Evolutionary conservation across 30 jellyfish, hydroid and myxozoan species (phyloP).

Genomic region (Nemopilema nomurai): DNA sequence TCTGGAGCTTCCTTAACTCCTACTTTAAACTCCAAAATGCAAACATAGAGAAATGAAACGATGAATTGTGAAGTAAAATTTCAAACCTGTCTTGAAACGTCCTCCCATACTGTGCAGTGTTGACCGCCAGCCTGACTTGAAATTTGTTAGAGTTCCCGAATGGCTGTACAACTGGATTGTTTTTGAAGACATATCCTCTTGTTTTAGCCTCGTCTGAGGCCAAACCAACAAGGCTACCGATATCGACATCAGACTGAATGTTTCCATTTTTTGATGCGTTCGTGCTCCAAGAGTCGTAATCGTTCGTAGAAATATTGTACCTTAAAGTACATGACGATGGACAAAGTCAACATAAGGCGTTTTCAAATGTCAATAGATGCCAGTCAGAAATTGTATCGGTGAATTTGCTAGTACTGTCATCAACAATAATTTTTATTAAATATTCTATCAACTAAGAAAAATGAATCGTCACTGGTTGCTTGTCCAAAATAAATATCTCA

Average conservation of each 20-base stretch:
- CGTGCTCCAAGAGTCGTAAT: conserved; percentile 68
- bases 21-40: no score
- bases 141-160: conserved; percentile 52
- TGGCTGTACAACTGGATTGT: conserved; percentile 87
- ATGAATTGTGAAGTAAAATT: no score
- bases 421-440: no score
- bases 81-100: conserved; percentile 93
- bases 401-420: no score
- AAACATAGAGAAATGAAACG: no score
- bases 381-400: no score
- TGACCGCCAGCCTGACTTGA: conserved; percentile 82
- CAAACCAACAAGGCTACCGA: conserved; percentile 78
- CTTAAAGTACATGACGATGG: conserved; percentile 2
- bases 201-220: conserved; percentile 62
- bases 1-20: no score
- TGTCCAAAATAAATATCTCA: no score
- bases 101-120: conserved; percentile 97
- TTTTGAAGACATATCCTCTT: conserved; percentile 83
- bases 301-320: conserved; percentile 72
- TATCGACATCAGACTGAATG: conserved; percentile 54
- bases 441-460: no score
- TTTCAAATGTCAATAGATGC: no score
- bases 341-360: neutral
- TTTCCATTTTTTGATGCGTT: conserved; percentile 50
- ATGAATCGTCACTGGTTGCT: no score